Evolutionary conservation across 2,797 vertebrate species (phyloP), one percentile per base, ranked within the genome.

Genomic region (Aphelocoma californica): DNA sequence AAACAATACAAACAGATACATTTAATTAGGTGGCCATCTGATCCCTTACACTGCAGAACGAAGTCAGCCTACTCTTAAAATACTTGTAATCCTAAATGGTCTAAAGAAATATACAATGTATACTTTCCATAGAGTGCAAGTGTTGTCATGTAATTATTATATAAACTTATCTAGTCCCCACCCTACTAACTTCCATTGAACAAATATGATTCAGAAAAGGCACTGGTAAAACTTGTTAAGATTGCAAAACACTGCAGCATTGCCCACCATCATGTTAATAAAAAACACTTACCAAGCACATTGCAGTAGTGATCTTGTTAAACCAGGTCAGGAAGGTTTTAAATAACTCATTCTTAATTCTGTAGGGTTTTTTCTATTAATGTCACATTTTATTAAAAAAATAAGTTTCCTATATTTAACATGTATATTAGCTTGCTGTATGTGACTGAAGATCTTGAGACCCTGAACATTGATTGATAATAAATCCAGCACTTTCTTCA

Each of bases 1-100:
- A 98, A 94, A 91, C 93, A 97, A 98, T 97, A 97, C 97, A 89
- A 48, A 90, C 81, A 97, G 96, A 95, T 97, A 95, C 95, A 97
- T 97, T 97, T 97, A 98, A 98, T 98, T 95, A 98, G 97, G 81
- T 18, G 66, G 96, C 69, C 90, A 98, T 38, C 85, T 66, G 98
- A 98, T 97, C 97, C 51, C 80, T 65, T 31, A 79, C 44, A 44
- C 62, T 86, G 78, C 82, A 85, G 47, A 96, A 93, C 6, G 21
- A 77, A 88, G 66, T 78, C 95, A 88, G 82, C 95, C 84, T 93
- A 73, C 87, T 95, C 83, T 75, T 31, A 88, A 47, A 80, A 93
- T 85, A 80, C 88, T 74, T 67, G 57, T 71, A 62, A 84, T 70
- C 91, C 86, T 92, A 84, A 94, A 93, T 81, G 44, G 71, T 71